These are phyloP conservation scores for Archocentrus centrarchus DNA, from an alignment of 2,113 vertebrate genomes.

Conservation along the genomic window DNA sequence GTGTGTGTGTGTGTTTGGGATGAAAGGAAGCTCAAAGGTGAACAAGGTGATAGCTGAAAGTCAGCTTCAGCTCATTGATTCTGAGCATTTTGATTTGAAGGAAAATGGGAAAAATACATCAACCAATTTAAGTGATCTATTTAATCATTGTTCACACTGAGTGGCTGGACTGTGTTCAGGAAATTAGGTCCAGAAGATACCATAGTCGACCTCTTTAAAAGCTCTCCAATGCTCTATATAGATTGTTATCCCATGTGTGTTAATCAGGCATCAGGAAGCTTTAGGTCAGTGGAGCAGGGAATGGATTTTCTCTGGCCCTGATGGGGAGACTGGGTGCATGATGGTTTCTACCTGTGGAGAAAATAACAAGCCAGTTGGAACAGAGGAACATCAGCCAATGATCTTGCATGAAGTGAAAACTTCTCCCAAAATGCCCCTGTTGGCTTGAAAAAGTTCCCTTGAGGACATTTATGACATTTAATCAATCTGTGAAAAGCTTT, in stretches of 20 bases:
- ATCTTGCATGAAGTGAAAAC: slow-evolving; percentile 20
- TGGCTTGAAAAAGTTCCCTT: neutral
- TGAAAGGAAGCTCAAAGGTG: slow-evolving; percentile 21
- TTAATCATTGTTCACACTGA: slow-evolving; percentile 15
- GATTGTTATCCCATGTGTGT: slow-evolving; percentile 67
- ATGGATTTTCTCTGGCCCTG: slow-evolving; percentile 67
- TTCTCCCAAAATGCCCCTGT: neutral
- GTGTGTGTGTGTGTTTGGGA: neutral
- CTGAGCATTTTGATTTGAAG: slow-evolving; percentile 1
- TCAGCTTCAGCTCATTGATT: slow-evolving; percentile 40
- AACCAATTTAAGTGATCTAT: slow-evolving; percentile 21
- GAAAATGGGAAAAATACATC: neutral
- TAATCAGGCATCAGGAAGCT: slow-evolving; percentile 70
- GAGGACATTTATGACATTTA: neutral
- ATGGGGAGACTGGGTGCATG: slow-evolving; percentile 40
- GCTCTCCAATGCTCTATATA: slow-evolving; percentile 41
- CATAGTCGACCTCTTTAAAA: slow-evolving; percentile 46
- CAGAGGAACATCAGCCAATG: slow-evolving; percentile 33
- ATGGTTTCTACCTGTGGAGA: slow-evolving; percentile 68
- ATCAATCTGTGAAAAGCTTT: neutral
- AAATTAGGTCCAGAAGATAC: slow-evolving; percentile 36
- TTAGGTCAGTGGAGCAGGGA: slow-evolving; percentile 69
- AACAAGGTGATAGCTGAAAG: slow-evolving; percentile 34
- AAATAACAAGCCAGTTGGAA: slow-evolving; percentile 64
- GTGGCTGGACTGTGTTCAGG: slow-evolving; percentile 1